These are phyloP conservation scores for Merluccius polli DNA, from an alignment of 2,797 vertebrate genomes.

Conservation along the genomic window DNA sequence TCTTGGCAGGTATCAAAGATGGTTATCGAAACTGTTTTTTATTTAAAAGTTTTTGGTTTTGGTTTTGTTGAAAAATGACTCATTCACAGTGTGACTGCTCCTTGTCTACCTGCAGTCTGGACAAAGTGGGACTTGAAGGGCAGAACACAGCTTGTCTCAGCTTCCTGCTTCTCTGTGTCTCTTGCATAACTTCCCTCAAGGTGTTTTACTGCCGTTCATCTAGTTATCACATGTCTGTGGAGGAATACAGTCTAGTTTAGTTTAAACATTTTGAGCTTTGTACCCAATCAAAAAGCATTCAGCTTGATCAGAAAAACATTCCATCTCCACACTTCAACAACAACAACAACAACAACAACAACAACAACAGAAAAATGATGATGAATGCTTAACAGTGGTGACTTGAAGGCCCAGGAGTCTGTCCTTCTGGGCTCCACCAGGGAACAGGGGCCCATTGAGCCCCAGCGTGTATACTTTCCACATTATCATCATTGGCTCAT, in stretches of 20 bases:
- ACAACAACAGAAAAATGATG: not conserved
- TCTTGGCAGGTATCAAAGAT: not conserved
- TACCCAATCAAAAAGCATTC: not conserved
- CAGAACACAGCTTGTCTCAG: constrained; percentile 47
- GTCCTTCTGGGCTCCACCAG: constrained; percentile 12
- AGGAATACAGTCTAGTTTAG: no score
- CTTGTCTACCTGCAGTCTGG: not conserved
- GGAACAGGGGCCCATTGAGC: constrained; percentile 53
- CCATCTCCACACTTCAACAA: not conserved
- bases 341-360: not conserved
- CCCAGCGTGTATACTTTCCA: constrained; percentile 41
- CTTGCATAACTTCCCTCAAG: constrained; percentile 43
- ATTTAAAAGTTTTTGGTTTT: not conserved
- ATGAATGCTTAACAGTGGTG: not conserved
- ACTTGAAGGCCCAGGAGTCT: not conserved
- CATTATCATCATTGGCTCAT: constrained; percentile 43
- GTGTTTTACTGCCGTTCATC: not conserved
- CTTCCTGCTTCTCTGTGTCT: constrained; percentile 15
- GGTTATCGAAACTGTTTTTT: not conserved
- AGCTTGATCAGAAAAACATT: not conserved
- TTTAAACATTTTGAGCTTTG: not conserved
- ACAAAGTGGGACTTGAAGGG: constrained; percentile 48
- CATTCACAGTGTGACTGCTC: not conserved
- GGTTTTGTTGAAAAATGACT: not conserved
- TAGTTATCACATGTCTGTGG: not conserved